Base-by-base conservation (phyloP, 2,888 invertebrate species). In the Microdon myrmicae region DNA sequence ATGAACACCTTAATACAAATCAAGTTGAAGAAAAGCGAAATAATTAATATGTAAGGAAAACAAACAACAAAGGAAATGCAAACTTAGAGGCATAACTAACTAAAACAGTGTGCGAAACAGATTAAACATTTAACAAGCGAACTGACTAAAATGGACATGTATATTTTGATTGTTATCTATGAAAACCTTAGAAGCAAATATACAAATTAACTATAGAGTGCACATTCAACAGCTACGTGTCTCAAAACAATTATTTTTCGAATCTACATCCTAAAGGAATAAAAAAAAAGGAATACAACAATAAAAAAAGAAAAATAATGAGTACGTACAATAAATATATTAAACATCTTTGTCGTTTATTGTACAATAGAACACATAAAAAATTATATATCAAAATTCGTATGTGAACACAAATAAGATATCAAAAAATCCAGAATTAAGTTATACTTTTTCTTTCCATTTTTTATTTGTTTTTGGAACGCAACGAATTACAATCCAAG, bases 1-100 rank as follows among this genome's bases (percentile, higher is more conserved):
- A 71, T 69, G 71, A 71, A 71, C 71, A 71, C 68, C 71, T 68
- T 69, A 67, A 69, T 68, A 69, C 67, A 67, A 67, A 67, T 4
- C 6, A 14, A 14, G 19, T 48, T 53, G 44, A 58, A 44, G 26
- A 48, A 61, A 48, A 51, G 14, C 28, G 19, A 38, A 56, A 39
- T 19, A 13, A 28, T 16, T 12, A 8, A 47, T 44, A 51, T 67
- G 53, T 53, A 54, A 49, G 19, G 34, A 41, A 53, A 55, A 41
- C 12, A 45, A 66, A 54, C 38, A 56, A 26, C 41, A 41, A 58
- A 55, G 25, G 38, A 60, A 56, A 60, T 44, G 51, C 35, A 37
- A 47, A 51, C 28, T 37, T 51, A 55, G 59, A 58, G 58, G 67
- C 56, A 59, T 61, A 55, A 58, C 67, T 44, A 58, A 60, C 58